Percentiles rank a stretch among this genome's conserved stretches.
phyloP scores from a whole-genome alignment of 35 echinoderm and acorn worm species.

The Stichopus chloronotus region DNA sequence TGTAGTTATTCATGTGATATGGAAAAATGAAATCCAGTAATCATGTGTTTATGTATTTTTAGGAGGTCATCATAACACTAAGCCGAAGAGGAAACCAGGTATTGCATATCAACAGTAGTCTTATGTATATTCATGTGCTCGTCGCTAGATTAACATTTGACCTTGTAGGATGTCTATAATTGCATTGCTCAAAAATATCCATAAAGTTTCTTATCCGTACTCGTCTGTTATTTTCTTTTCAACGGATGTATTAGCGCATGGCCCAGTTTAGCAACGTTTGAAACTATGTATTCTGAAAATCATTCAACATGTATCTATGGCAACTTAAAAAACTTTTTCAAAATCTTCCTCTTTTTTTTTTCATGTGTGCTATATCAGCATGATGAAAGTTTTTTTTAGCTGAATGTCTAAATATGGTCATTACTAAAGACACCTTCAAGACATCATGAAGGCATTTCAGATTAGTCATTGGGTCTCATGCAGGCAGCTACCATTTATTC shows the following conservation, averaged over 20 bases:
- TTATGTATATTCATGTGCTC: neutral
- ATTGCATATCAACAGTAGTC: neutral
- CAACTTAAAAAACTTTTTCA: neutral
- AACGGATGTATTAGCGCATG: neutral
- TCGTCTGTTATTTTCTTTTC: neutral
- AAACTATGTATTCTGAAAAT: neutral
- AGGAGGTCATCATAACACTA: neutral
- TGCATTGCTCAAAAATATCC: neutral
- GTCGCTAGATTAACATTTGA: neutral
- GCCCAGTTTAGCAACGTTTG: neutral
- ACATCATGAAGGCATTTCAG: neutral
- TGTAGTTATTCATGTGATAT: no score
- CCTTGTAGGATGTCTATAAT: neutral
- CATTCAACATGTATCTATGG: neutral
- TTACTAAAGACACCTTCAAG: neutral
- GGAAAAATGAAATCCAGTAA: neutral
- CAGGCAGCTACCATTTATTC: neutral
- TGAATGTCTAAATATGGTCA: neutral
- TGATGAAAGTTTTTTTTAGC: neutral
- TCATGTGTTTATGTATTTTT: neutral
- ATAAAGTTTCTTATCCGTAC: neutral
- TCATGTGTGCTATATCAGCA: neutral
- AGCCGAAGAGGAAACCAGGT: conserved; percentile 17
- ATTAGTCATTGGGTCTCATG: neutral
- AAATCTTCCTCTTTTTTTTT: neutral